Percentiles rank a stretch among this genome's conserved stretches.
Evolutionary conservation across 2,113 vertebrate species (phyloP).

Genomic region (Pan troglodytes): NHGRI_mPanTro3-v2.1_pri NC_072403.2:73981501-73982000

Average conservation of each 20-base stretch:
- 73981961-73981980: neutral
- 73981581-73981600: neutral
- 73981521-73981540: neutral
- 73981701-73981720: neutral
- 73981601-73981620: neutral
- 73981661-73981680: neutral
- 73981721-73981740: neutral
- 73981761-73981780: neutral
- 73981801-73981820: neutral
- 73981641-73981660: neutral
- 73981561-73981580: neutral
- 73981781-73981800: neutral
- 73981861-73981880: neutral
- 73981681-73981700: neutral
- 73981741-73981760: neutral
- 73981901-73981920: neutral
- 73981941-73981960: neutral
- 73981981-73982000: neutral
- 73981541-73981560: neutral
- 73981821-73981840: too few relatives aligned
- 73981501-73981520: neutral
- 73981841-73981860: neutral
- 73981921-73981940: neutral
- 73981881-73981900: neutral
- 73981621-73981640: neutral